Conservation (phyloP, 2,888 invertebrate genomes). For the Lasioglossum oenotherae region DNA sequence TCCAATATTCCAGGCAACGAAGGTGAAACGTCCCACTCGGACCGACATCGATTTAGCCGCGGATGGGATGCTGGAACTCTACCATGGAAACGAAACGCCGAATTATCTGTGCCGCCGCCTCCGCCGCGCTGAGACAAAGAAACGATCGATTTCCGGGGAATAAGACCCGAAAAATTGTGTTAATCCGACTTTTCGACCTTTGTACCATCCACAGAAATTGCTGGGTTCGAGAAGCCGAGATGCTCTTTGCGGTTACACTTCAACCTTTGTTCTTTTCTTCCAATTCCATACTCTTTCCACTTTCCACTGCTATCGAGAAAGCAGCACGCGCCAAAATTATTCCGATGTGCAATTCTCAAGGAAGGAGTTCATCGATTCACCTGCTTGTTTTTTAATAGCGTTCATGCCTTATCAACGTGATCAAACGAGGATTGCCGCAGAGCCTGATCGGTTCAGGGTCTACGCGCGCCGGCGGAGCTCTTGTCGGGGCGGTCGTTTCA, state of each 20-base stretch:
- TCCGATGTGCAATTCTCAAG: background rate
- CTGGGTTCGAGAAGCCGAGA: background rate
- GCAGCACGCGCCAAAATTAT: background rate
- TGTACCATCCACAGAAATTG: background rate
- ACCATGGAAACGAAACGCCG: slow-evolving; percentile 26
- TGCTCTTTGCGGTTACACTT: background rate
- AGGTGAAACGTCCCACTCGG: slow-evolving; percentile 9
- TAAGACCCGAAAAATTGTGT: background rate
- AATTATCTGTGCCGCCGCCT: slow-evolving; percentile 42
- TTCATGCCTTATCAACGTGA: too few relatives aligned
- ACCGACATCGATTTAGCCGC: slow-evolving; percentile 53
- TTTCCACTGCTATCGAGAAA: background rate
- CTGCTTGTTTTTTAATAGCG: too few relatives aligned
- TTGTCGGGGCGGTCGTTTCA: slow-evolving; percentile 14
- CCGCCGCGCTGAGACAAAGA: background rate
- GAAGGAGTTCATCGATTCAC: background rate
- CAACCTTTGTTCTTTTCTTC: background rate
- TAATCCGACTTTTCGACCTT: background rate
- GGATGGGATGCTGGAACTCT: background rate
- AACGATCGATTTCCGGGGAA: background rate
- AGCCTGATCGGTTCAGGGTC: background rate
- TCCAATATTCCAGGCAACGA: slow-evolving; percentile 49
- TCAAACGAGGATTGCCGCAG: background rate
- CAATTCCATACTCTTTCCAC: background rate
- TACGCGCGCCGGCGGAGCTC: background rate